phyloP scores from a whole-genome alignment of 92 coral and sea anemone genomes.

The Zoanthus solanderi region DNA sequence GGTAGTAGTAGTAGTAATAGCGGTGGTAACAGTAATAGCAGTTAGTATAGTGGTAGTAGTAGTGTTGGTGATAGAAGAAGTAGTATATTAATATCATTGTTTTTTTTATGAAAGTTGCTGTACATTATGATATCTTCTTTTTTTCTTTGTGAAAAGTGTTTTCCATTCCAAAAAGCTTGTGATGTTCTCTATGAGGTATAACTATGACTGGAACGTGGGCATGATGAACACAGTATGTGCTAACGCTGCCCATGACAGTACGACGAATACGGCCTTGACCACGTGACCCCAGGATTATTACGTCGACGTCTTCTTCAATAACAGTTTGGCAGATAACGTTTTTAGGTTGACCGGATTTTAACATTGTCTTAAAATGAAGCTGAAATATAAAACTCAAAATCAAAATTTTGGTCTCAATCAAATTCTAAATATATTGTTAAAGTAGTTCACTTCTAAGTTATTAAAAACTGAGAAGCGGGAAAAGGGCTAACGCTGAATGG shows the following conservation, averaged over 20 bases:
- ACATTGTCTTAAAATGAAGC: conserved; percentile 17
- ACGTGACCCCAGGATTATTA: conserved; percentile 19
- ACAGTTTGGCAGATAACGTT: conserved; percentile 27
- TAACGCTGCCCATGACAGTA: conserved; percentile 52
- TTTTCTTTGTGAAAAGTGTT: neutral
- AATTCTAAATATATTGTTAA: too few species aligned
- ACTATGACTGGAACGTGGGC: conserved; percentile 44
- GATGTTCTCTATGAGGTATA: conserved; percentile 32
- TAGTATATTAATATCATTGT: too few species aligned
- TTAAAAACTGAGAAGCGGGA: too few species aligned
- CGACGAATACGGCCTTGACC: conserved; percentile 36
- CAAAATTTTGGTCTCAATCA: too few species aligned
- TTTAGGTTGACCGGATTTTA: conserved; percentile 22
- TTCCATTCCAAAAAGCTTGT: conserved; percentile 1
- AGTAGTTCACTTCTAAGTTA: too few species aligned
- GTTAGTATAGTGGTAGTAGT: too few species aligned
- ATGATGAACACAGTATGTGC: conserved; percentile 46
- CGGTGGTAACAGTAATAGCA: too few species aligned
- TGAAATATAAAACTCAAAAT: neutral
- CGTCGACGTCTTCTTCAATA: conserved; percentile 6
- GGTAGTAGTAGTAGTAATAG: too few species aligned
- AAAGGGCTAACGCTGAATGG: too few species aligned
- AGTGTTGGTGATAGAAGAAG: too few species aligned
- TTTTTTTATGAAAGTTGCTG: too few species aligned
- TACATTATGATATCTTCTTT: too few species aligned